These are phyloP conservation scores for Porites lutea DNA, from an alignment of 64 coral and sea anemone species.

Conservation along the genomic window DNA sequence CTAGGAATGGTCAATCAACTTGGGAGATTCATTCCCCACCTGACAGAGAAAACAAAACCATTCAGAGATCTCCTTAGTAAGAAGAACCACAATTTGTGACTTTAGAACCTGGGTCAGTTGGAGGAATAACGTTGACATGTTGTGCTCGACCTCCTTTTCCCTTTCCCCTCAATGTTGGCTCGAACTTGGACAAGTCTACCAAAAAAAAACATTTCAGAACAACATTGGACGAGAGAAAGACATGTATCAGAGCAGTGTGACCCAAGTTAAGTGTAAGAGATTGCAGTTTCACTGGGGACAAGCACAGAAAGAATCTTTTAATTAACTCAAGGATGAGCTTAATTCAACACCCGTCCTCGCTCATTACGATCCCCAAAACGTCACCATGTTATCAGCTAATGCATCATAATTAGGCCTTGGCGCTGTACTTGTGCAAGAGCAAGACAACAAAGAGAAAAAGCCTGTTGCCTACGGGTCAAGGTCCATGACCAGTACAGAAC, in stretches of 20 bases:
- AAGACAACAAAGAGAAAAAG: neutral
- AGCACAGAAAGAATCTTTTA: neutral
- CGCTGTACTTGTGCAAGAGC: neutral
- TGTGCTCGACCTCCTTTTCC: no score
- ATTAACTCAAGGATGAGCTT: neutral
- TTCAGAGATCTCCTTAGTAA: slow-evolving; percentile 17
- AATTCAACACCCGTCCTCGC: neutral
- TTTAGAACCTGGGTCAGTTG: no score
- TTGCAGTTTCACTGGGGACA: neutral
- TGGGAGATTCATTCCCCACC: slow-evolving; percentile 18
- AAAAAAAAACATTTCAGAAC: no score
- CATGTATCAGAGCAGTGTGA: no score
- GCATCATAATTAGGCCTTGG: neutral
- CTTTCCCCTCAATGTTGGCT: no score
- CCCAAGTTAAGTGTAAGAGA: no score
- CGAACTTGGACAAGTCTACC: no score
- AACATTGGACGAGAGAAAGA: no score
- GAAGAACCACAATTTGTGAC: no score
- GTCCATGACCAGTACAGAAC: slow-evolving; percentile 10
- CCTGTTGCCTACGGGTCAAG: neutral
- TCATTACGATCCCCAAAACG: neutral
- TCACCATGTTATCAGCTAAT: neutral
- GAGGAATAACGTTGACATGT: no score
- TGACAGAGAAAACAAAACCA: slow-evolving; percentile 40
- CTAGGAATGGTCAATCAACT: slow-evolving; percentile 34